phyloP scores from a whole-genome alignment of 1,140 invertebrate genomes.

The Drosophila tsacasi region DNA sequence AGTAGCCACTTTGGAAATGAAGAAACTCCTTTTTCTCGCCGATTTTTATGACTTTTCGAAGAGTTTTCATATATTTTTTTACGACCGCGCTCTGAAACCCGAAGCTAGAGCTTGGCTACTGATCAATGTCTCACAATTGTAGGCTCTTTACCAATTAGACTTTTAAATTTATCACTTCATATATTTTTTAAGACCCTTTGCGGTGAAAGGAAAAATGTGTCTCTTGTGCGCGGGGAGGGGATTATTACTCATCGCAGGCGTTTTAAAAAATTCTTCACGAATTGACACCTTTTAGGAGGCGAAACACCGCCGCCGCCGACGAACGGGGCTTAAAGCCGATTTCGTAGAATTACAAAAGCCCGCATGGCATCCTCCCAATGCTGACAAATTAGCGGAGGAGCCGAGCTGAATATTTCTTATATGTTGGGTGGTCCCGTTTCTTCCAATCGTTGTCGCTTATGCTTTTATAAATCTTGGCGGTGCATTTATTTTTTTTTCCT shows the following conservation, averaged over 20 bases:
- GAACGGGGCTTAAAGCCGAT: constrained; percentile 66
- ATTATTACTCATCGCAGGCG: constrained; percentile 78
- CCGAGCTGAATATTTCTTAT: constrained; percentile 49
- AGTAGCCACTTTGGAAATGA: constrained; percentile 59
- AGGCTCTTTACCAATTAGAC: constrained; percentile 66
- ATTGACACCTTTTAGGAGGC: constrained; percentile 70
- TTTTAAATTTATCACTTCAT: constrained; percentile 67
- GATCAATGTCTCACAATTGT: constrained; percentile 72
- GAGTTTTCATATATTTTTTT: constrained; percentile 46
- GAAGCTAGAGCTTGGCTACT: constrained; percentile 6
- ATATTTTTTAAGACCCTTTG: constrained; percentile 40
- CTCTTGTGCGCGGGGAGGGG: constrained; percentile 10
- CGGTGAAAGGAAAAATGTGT: constrained; percentile 36
- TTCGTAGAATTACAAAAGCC: constrained; percentile 76
- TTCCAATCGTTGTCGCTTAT: constrained; percentile 49
- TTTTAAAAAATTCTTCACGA: constrained; percentile 78
- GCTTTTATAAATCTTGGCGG: constrained; percentile 50
- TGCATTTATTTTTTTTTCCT: constrained; percentile 30
- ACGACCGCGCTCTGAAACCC: constrained; percentile 12
- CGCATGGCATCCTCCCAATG: constrained; percentile 31
- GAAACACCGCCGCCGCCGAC: constrained; percentile 9
- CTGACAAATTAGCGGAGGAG: constrained; percentile 69
- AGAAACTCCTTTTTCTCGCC: constrained; percentile 35
- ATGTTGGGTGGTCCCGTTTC: constrained; percentile 50
- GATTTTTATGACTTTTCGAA: constrained; percentile 52